Evolutionary conservation across 2,797 vertebrate genomes (phyloP).

Genomic region (Danio choprae): DNA sequence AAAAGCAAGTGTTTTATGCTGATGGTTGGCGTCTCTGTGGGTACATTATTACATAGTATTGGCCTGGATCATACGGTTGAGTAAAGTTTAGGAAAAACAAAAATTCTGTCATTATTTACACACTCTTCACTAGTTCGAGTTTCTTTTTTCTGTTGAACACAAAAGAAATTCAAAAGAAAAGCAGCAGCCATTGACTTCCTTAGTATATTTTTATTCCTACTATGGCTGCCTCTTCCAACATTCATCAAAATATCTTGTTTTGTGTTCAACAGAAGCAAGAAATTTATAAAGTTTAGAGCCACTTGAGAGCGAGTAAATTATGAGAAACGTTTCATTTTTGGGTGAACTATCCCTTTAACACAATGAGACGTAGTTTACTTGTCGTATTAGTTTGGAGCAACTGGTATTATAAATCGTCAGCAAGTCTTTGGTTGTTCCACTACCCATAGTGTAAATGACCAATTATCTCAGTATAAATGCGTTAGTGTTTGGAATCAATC

Average conservation of each 20-base stretch:
- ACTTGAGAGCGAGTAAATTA: neutral
- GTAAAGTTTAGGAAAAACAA: neutral
- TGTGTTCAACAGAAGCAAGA: too few relatives aligned
- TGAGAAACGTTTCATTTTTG: neutral
- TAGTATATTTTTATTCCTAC: too few relatives aligned
- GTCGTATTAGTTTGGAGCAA: neutral
- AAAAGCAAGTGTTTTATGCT: neutral
- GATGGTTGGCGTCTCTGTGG: too few relatives aligned
- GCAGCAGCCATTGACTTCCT: too few relatives aligned
- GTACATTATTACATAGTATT: too few relatives aligned
- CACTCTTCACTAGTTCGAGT: too few relatives aligned
- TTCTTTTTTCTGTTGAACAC: too few relatives aligned
- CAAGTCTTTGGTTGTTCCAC: slow-evolving; percentile 60
- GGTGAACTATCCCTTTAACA: neutral
- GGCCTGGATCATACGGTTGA: too few relatives aligned
- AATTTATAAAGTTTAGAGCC: too few relatives aligned
- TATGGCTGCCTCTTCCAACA: too few relatives aligned
- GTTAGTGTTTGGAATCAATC: neutral
- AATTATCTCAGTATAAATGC: neutral
- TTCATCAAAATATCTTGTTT: too few relatives aligned
- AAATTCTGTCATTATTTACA: too few relatives aligned
- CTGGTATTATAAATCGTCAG: neutral
- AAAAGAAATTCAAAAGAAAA: neutral
- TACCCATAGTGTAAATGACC: slow-evolving; percentile 14
- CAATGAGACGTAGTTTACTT: slow-evolving; percentile 19